Percentiles rank a stretch among this genome's conserved stretches.
Conservation (phyloP, 2,888 invertebrate genomes). For the Thymelicus lineola region DNA sequence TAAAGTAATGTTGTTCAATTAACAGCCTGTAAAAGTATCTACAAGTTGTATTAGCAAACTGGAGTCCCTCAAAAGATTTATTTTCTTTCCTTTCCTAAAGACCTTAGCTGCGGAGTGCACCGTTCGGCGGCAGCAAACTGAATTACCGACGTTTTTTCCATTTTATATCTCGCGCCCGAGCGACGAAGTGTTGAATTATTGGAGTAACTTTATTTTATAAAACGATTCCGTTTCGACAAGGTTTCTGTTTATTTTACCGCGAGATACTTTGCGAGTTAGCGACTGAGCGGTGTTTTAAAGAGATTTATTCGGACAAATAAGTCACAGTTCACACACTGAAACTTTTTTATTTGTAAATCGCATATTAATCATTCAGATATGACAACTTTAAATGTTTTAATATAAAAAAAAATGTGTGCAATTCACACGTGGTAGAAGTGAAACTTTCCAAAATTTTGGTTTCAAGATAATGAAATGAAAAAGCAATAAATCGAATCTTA, state of each 20-base stretch:
- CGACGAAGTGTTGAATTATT: conserved; percentile 80
- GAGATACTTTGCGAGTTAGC: conserved; percentile 17
- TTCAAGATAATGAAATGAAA: too few relatives aligned
- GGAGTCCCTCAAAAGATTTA: conserved; percentile 67
- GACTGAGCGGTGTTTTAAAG: not conserved
- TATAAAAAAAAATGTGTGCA: too few relatives aligned
- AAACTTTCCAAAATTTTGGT: too few relatives aligned
- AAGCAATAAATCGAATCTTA: too few relatives aligned
- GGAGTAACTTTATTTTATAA: conserved; percentile 81
- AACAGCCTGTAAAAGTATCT: conserved; percentile 5
- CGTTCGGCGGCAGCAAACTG: conserved; percentile 73
- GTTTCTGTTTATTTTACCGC: conserved; percentile 74
- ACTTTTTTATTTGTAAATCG: not conserved
- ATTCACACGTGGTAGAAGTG: too few relatives aligned
- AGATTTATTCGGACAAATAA: conserved; percentile 1
- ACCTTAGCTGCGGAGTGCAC: conserved; percentile 65
- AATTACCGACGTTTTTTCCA: conserved; percentile 80
- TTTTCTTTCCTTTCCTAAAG: conserved; percentile 64
- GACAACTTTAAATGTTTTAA: too few relatives aligned
- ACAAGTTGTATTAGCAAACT: conserved; percentile 44
- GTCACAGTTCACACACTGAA: not conserved
- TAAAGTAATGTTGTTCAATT: conserved; percentile 5
- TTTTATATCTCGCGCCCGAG: conserved; percentile 75
- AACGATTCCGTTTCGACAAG: conserved; percentile 68
- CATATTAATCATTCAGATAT: not conserved